Conservation (phyloP, 2,888 invertebrate genomes). For the Hydraecia micacea region DNA sequence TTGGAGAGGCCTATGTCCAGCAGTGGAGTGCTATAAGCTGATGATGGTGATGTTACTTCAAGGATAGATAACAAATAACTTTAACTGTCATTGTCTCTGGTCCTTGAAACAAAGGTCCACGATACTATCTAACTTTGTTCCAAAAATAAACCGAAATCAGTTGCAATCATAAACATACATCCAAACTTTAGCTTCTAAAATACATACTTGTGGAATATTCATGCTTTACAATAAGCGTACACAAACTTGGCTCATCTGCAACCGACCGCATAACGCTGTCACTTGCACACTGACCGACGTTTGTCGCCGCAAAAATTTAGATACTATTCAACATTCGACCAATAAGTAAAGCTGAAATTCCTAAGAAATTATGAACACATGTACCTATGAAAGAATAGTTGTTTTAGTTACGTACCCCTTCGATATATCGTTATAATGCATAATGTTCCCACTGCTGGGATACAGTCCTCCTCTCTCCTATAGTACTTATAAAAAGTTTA, state of each 20-base stretch:
- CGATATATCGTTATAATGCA: no score
- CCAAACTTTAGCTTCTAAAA: conserved; percentile 34
- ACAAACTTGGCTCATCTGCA: conserved; percentile 37
- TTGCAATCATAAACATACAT: conserved; percentile 6
- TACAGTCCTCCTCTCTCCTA: no score
- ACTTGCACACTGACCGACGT: conserved; percentile 2
- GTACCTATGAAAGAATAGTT: neutral
- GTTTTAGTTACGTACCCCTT: no score
- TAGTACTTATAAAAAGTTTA: no score
- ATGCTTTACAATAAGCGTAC: neutral
- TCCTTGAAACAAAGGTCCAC: neutral
- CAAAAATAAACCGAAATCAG: neutral
- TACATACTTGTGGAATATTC: conserved; percentile 32
- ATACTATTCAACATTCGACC: conserved; percentile 3
- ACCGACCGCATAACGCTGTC: conserved; percentile 32
- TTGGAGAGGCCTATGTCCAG: no score
- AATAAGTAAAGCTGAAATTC: neutral
- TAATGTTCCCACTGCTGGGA: no score
- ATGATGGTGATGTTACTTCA: no score
- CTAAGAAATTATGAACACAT: neutral
- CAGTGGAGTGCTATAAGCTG: no score
- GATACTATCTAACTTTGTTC: neutral
- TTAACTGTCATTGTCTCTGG: neutral
- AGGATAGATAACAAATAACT: neutral
- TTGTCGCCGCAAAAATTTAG: conserved; percentile 17